These are phyloP conservation scores for Nibea coibor DNA, from an alignment of 2,113 vertebrate species.

Conservation along the genomic window DNA sequence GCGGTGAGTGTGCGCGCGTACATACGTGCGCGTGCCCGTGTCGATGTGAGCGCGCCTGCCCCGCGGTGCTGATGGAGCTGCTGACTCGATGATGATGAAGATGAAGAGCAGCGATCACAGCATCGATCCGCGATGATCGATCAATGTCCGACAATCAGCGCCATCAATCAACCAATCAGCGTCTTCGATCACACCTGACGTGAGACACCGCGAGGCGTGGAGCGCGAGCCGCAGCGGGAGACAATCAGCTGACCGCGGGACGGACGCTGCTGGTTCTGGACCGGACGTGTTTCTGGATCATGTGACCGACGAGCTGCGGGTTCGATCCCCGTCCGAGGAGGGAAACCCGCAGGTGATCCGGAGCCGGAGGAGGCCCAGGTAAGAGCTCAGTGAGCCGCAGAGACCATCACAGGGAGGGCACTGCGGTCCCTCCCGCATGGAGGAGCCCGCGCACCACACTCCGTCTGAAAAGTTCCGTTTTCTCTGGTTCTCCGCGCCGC, in stretches of 20 bases:
- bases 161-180: not conserved
- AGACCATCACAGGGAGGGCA: not conserved
- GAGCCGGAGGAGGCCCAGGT: constrained; percentile 16
- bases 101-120: too few species aligned
- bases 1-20: too few species aligned
- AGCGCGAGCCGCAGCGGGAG: constrained; percentile 15
- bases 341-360: not conserved
- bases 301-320: constrained; percentile 24
- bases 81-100: too few species aligned
- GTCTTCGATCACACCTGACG: constrained; percentile 38
- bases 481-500: not conserved
- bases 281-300: not conserved
- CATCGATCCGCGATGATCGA: too few species aligned
- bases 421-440: not conserved
- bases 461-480: not conserved
- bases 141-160: too few species aligned
- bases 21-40: too few species aligned
- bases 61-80: too few species aligned
- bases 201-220: not conserved
- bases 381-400: not conserved
- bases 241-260: constrained; percentile 25
- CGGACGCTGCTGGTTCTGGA: not conserved
- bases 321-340: not conserved
- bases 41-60: too few species aligned
- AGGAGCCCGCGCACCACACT: not conserved